Evolutionary conservation across 1,140 invertebrate species (phyloP), one percentile per base, ranked within the genome.

Genomic region (Ditylenchus dipsaci): DNA sequence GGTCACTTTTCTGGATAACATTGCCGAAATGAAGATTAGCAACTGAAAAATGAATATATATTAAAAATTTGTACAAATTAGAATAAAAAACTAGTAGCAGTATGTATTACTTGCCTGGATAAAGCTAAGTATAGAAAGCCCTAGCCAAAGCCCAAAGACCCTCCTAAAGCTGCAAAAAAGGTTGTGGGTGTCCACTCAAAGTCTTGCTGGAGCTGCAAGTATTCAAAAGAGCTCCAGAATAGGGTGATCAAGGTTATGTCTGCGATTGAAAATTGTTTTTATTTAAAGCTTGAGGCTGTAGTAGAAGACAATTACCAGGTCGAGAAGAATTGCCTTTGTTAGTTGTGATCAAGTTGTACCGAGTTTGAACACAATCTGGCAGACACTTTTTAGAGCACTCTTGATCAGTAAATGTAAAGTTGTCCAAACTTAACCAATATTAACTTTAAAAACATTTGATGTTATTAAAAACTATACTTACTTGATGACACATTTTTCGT

Each of bases 401-500:
- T 21, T 49, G 58, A 33, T 80, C 79, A 9, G 72, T 63, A 56
- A 66, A 79, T 60, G 74, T 78, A 19, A 68, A 68, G 17, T 65
- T 65, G 66, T 78, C n/a, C 72, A 26, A 78, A 68, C 42, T 29
- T 60, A 59, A 56, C 26, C 11, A 11, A 59, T 11, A 59, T 11
- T 63, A 27, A 13, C n/a, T n/a, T n/a, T n/a, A n/a, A n/a, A n/a
- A n/a, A n/a, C n/a, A n/a, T n/a, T n/a, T n/a, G n/a, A n/a, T n/a
- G n/a, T n/a, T n/a, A n/a, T n/a, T n/a, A n/a, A n/a, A n/a, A 38
- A 38, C 3, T n/a, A 5, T 26, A 69, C 66, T 69, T 49, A 80
- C 78, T 79, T 74, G 47, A 80, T 63, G 13, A 47, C 43, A 49
- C 79, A 80, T 57, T 74, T 66, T 13, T 66, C 64, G 64, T 80